phyloP scores from a whole-genome alignment of 2,888 invertebrate species.

The Phorcus lineatus region DNA sequence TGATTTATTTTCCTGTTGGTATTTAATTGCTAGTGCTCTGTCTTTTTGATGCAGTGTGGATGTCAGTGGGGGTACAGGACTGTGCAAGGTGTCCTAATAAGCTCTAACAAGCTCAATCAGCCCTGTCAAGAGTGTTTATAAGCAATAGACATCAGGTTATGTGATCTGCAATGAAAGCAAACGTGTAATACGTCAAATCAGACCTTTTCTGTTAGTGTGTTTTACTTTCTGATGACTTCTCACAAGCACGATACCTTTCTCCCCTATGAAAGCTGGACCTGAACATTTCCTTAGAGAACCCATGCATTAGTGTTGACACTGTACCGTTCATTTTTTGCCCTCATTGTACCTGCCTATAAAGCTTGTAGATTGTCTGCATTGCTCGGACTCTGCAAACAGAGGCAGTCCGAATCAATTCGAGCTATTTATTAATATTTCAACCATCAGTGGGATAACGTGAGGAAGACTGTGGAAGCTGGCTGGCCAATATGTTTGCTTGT shows the following conservation, averaged over 20 bases:
- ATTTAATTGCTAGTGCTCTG: no score
- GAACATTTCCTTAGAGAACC: constrained; percentile 1
- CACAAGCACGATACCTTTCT: not conserved
- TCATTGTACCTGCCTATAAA: not conserved
- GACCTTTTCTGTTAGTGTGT: not conserved
- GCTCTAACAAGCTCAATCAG: no score
- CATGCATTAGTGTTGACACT: not conserved
- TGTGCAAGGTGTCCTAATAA: no score
- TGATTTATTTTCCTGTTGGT: no score
- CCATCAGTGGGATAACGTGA: constrained; percentile 1
- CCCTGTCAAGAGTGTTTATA: not conserved
- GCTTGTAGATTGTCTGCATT: not conserved
- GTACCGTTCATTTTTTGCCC: constrained; percentile 5
- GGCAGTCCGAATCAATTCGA: not conserved
- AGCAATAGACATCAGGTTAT: not conserved
- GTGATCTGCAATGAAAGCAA: not conserved
- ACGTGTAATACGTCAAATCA: not conserved
- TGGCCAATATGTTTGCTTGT: constrained; percentile 12
- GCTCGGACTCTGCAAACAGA: not conserved
- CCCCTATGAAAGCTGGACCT: not conserved
- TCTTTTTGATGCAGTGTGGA: no score
- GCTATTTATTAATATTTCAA: constrained; percentile 21
- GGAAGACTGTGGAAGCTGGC: not conserved
- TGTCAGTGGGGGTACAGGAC: no score
- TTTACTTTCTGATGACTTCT: constrained; percentile 4